Base-by-base conservation (phyloP, 2,797 vertebrate species). In the Botia almorhae region DNA sequence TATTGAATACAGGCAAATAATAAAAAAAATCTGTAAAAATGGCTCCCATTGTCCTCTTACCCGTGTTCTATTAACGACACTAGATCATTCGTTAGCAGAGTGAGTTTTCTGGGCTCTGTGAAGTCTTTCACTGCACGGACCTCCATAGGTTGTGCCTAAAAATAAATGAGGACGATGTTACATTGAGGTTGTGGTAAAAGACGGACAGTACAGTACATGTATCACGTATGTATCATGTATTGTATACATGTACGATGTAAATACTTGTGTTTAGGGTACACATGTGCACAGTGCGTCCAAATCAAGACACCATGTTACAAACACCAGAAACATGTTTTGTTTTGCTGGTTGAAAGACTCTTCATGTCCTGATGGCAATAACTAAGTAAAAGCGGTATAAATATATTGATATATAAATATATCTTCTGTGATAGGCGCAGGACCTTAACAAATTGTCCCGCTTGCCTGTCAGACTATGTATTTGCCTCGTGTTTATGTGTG, bases 21-120 rank as follows among this genome's bases (percentile, higher is more conserved):
- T 14, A 58, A 2, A 16, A 11, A 19, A 36, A 55, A 53, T 2
- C 7, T 39, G 23, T 11, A 19, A 10, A 74, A 65, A 51, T 36
- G 6, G 55, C 60, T 17, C 56, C 19, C 13, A 7, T 79, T 14
- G 21, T 43, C 64, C 68, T 87, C 92, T 90, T 90, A 98, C 96
- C 96, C 91, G 29, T 95, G 93, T 33, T 97, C 95, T 58, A 96
- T 89, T 81, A 97, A 50, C 0, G 95, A 96, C 85, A 98, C 90
- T 1, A 87, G 50, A 80, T 98, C 96, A 5, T 91, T 93, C 1
- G 90, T 78, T 53, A 89, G 88, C 19, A 98, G 89, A 2, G 82
- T 39, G 29, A 98, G 92, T 85, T 95, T 94, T 0, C 94, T 93
- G n/a, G 92, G 86, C 69, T 97, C 96, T 1, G 72, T 58, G n/a